Evolutionary conservation across 2,113 vertebrate genomes (phyloP).

Genomic region (Sterna hirundo): DNA sequence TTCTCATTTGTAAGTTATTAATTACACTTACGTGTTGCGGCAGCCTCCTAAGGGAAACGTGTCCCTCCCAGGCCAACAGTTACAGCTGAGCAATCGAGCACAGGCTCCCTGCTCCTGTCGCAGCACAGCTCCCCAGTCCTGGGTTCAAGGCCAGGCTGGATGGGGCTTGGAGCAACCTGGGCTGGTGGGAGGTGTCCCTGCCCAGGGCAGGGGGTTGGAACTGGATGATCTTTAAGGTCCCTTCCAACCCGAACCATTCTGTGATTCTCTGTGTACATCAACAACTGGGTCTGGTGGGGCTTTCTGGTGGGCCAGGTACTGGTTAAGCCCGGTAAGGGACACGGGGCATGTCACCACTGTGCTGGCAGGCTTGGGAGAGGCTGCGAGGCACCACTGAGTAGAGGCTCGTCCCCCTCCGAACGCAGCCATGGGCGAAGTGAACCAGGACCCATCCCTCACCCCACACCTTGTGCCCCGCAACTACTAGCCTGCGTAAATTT

Average conservation of each 20-base stretch:
- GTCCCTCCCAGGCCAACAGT: too few relatives aligned
- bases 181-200: too few relatives aligned
- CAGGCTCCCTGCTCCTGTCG: not conserved
- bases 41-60: not conserved
- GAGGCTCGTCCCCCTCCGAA: rapidly evolving
- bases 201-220: too few relatives aligned
- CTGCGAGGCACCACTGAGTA: not conserved
- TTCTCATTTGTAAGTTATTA: not conserved
- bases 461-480: not conserved
- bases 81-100: not conserved
- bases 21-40: rapidly evolving
- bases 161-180: too few relatives aligned
- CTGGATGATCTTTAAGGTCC: too few relatives aligned
- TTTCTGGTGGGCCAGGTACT: not conserved
- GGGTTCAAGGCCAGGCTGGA: too few relatives aligned
- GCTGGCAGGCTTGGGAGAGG: not conserved
- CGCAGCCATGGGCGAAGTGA: not conserved
- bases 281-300: not conserved
- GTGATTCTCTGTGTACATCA: not conserved
- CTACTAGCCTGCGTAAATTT: not conserved
- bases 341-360: not conserved
- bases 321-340: not conserved
- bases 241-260: too few relatives aligned
- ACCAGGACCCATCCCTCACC: not conserved
- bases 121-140: not conserved